Evolutionary conservation across 2,797 vertebrate genomes (phyloP).

Genomic region (Yasuhikotakia modesta): DNA sequence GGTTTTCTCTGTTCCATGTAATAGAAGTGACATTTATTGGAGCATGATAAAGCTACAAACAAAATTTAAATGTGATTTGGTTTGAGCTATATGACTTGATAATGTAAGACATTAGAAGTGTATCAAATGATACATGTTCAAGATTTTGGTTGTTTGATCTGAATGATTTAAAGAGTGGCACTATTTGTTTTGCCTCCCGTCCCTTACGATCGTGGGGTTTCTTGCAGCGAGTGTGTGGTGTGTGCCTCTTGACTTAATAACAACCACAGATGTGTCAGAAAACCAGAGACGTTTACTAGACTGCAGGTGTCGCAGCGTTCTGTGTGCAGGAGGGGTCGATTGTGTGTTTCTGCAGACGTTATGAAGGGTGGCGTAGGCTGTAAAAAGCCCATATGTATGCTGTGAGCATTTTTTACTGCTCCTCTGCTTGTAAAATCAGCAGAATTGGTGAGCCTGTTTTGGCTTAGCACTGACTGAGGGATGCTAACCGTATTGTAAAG

Average conservation of each 20-base stretch:
- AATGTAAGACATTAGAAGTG: neutral
- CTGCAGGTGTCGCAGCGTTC: slow-evolving; percentile 59
- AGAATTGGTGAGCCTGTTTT: slow-evolving; percentile 68
- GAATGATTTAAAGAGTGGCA: neutral
- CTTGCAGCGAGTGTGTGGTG: slow-evolving; percentile 30
- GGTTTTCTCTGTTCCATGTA: slow-evolving; percentile 33
- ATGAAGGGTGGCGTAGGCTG: slow-evolving; percentile 60
- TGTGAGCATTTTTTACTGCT: slow-evolving; percentile 60
- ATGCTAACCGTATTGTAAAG: slow-evolving; percentile 62
- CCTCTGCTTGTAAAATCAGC: slow-evolving; percentile 62
- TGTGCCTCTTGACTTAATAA: slow-evolving; percentile 34
- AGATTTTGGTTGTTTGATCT: neutral
- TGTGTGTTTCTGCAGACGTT: slow-evolving; percentile 45
- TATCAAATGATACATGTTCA: neutral
- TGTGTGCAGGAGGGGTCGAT: slow-evolving; percentile 44
- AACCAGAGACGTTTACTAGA: slow-evolving; percentile 49
- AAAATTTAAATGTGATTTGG: slow-evolving; percentile 9
- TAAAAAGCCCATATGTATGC: slow-evolving; percentile 65
- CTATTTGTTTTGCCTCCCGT: slow-evolving; percentile 15
- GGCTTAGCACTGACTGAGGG: slow-evolving; percentile 54
- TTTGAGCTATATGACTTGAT: neutral
- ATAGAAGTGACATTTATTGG: slow-evolving; percentile 9
- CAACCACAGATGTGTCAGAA: slow-evolving; percentile 37
- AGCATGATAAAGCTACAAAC: neutral
- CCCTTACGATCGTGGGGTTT: neutral